Evolutionary conservation across 2,888 invertebrate genomes (phyloP), one percentile per base, ranked within the genome.

Genomic region (Pandemis heparana): DNA sequence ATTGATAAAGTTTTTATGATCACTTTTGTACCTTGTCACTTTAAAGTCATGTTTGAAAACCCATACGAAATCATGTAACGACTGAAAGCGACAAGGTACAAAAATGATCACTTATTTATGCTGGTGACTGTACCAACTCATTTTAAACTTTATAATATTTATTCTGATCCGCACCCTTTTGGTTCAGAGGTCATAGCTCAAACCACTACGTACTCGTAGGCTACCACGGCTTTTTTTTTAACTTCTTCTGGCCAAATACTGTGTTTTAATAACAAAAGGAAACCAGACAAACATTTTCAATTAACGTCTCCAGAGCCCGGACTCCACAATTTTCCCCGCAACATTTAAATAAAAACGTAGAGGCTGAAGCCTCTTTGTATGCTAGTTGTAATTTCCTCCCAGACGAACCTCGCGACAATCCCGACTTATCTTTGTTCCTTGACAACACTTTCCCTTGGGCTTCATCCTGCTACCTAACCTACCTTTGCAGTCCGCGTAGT

Each of bases 371-470:
- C 84, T 86, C 86, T 89, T 88, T 89, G 86, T 89, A 83, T 85
- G 84, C 85, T 88, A 86, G 88, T 90, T 88, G 88, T 92, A 91
- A 92, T 92, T 92, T 91, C 87, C 87, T 87, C 84, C 78, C 83
- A 88, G 90, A 87, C 89, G 85, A 89, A 85, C 78, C 86, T 84
- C 78, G 86, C 87, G 88, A 92, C 92, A 92, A 92, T 92, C 90
- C 89, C 85, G 90, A 85, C 91, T 92, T 92, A 92, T 92, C 92
- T 88, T 88, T 90, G 92, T 92, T 90, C 87, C 91, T 88, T 90
- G 89, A 88, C 90, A 91, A 92, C 91, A 92, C 91, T 92, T 92
- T 92, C 92, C 91, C 91, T 85, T 85, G 90, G 89, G 90, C 87
- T 81, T 78, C 71, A 74, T 77, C 78, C 79, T 76, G 81, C 75